phyloP scores from a whole-genome alignment of 2,888 invertebrate genomes.

The Chrysolina oricalcia region DNA sequence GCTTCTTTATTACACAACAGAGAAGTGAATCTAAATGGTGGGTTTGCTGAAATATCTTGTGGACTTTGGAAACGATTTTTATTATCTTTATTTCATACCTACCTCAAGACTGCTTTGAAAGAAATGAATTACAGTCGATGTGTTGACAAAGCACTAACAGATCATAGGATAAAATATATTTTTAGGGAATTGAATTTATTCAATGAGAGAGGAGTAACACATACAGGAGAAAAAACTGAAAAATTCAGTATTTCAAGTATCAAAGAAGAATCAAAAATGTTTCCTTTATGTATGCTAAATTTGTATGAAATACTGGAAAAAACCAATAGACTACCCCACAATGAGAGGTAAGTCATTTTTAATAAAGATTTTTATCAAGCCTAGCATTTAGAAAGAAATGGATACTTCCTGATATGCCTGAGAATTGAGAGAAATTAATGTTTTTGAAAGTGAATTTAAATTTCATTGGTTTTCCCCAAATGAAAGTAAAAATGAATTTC shows the following conservation, averaged over 20 bases:
- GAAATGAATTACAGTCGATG: slow-evolving; percentile 63
- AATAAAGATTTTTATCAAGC: no score
- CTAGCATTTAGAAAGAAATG: no score
- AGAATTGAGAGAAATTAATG: no score
- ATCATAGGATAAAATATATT: slow-evolving; percentile 66
- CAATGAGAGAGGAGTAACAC: slow-evolving; percentile 27
- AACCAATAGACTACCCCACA: slow-evolving; percentile 79
- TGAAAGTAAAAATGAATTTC: no score
- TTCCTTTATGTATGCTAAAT: slow-evolving; percentile 81
- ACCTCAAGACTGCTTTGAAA: slow-evolving; percentile 69
- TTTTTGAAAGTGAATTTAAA: no score
- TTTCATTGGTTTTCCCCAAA: no score
- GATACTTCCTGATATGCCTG: no score
- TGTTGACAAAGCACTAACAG: slow-evolving; percentile 67
- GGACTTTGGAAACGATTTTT: slow-evolving; percentile 75
- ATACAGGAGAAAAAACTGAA: not conserved
- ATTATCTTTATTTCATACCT: slow-evolving; percentile 71
- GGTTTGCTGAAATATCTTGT: slow-evolving; percentile 75
- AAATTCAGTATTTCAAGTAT: slow-evolving; percentile 68
- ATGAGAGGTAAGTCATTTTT: slow-evolving; percentile 68
- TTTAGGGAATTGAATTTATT: slow-evolving; percentile 63
- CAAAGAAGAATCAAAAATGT: slow-evolving; percentile 69
- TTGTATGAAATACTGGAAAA: slow-evolving; percentile 74
- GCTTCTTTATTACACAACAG: slow-evolving; percentile 74
- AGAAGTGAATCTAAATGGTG: slow-evolving; percentile 73